These are phyloP conservation scores for Danaus melanippus DNA, from an alignment of 1,140 invertebrate genomes.

Conservation along the genomic window DNA sequence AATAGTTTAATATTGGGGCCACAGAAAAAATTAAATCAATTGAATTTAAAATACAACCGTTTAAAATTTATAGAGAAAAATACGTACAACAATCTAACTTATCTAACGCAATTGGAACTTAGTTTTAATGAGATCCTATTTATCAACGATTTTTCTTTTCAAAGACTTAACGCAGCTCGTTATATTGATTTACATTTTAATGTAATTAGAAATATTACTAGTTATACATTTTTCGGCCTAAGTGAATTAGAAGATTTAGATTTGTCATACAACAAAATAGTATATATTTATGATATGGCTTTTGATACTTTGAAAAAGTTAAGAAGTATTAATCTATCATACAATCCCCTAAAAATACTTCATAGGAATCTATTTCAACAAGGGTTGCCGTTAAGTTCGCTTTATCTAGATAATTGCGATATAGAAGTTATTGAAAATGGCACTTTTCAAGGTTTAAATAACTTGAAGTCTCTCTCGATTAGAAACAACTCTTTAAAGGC, in stretches of 20 bases:
- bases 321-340: conserved; percentile 76
- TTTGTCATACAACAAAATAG: conserved; percentile 76
- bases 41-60: conserved; percentile 51
- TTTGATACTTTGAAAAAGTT: conserved; percentile 77
- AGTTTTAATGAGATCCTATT: conserved; percentile 54
- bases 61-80: conserved; percentile 55
- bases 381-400: conserved; percentile 72
- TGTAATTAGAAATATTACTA: conserved; percentile 58
- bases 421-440: conserved; percentile 74
- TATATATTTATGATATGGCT: conserved; percentile 75
- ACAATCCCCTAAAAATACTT: conserved; percentile 76
- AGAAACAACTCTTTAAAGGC: conserved; percentile 81
- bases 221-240: conserved; percentile 77
- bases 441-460: conserved; percentile 74
- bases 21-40: conserved; percentile 43
- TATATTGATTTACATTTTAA: conserved; percentile 66
- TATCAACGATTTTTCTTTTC: conserved; percentile 60
- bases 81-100: conserved; percentile 50
- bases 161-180: conserved; percentile 44
- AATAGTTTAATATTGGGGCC: conserved; percentile 45
- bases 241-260: conserved; percentile 80
- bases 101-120: conserved; percentile 46
- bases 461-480: conserved; percentile 75
- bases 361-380: conserved; percentile 77
- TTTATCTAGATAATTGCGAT: conserved; percentile 75